A percentile compares a stretch with the other conserved stretches of the same genome.
Evolutionary conservation across 2,797 vertebrate species (phyloP).

Genomic region (Synaphobranchus kaupii): DNA sequence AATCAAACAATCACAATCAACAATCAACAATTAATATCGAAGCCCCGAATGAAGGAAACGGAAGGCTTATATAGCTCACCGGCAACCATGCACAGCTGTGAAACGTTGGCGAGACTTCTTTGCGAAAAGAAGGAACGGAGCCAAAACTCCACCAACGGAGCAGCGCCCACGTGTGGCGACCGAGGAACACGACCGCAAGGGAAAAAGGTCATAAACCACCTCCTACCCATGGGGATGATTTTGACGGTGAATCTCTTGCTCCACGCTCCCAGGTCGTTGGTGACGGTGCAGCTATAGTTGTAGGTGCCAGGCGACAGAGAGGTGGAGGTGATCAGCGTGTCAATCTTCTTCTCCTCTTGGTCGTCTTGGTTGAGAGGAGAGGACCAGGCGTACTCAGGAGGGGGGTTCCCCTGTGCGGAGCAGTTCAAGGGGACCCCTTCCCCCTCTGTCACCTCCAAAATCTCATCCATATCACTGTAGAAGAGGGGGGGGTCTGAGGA

Average conservation of each 20-base stretch:
- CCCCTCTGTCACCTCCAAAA: conserved; percentile 11
- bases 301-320: conserved; percentile 43
- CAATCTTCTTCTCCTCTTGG: background rate
- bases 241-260: conserved; percentile 58
- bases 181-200: no score
- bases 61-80: no score
- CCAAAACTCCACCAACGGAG: no score
- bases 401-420: conserved; percentile 58
- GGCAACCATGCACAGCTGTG: no score
- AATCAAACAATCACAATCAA: no score
- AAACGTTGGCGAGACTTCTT: no score
- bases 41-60: no score
- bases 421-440: conserved; percentile 51
- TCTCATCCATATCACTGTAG: conserved; percentile 26
- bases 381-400: conserved; percentile 55
- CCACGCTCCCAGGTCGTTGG: conserved; percentile 32
- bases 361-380: accelerated
- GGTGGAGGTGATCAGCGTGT: conserved; percentile 21
- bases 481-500: conserved; percentile 59
- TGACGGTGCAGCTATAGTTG: conserved; percentile 57
- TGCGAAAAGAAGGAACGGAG: no score
- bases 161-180: no score
- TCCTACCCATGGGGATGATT: conserved; percentile 50
- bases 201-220: no score
- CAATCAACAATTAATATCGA: no score